Evolutionary conservation across 2,113 vertebrate genomes (phyloP), one percentile per base, ranked within the genome.

Genomic region (Sylvicapra grimmia): DNA sequence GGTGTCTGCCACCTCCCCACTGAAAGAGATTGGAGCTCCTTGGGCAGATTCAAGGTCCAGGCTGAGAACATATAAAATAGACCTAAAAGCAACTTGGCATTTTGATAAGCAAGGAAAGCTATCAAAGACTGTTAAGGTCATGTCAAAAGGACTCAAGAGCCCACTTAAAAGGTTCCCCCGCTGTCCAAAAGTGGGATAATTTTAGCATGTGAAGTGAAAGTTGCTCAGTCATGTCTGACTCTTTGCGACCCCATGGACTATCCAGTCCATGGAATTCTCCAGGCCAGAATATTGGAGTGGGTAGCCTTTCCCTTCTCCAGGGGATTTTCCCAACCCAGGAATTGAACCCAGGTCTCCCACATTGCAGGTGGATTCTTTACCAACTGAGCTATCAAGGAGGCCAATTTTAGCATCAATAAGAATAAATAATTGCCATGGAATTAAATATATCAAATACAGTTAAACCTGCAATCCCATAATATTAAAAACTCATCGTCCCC

Each of bases 201-300:
- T 25, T 54, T 36, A 29, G 58, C 59, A 33, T 61, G 68, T 72
- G n/a, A 72, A 13, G n/a, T 72, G 68, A 72, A 23, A 40, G 68
- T 40, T 1, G 0, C n/a, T 72, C 68, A 72, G n/a, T 72, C 1
- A 3, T 40, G 68, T 36, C 68, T 0, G 10, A 72, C n/a, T 72
- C n/a, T 40, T 40, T 72, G n/a, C 3, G 3, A 72, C 68, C 19
- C 68, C n/a, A 72, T 3, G 19, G 68, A 23, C 68, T 72, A 12
- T 40, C 10, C 65, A 40, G 68, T 72, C n/a, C 19, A 3, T 23
- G 68, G 68, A 72, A 72, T 40, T 40, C 68, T 72, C 68, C 68
- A 23, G 68, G n/a, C 68, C 19, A 72, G n/a, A 72, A 72, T 23
- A 72, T 36, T 40, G 68, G n/a, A 72, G 68, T 72, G n/a, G 19